phyloP scores from a whole-genome alignment of 2,888 invertebrate genomes.

The Himalopsyche anomala region DNA sequence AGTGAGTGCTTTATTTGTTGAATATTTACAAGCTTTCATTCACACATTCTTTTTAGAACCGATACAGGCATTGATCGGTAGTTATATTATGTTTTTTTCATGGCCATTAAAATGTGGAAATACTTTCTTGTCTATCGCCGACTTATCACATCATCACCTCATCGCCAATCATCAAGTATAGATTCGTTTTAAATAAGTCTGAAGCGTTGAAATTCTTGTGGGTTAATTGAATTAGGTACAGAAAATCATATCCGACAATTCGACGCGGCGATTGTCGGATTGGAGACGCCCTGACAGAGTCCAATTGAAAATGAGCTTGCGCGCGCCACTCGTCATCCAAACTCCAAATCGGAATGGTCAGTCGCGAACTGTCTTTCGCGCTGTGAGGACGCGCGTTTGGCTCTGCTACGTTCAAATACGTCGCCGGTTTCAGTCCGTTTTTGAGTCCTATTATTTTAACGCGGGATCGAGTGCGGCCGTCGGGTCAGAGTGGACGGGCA shows the following conservation, averaged over 20 bases:
- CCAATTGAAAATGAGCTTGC: neutral
- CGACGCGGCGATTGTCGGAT: conserved; percentile 7
- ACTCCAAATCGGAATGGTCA: conserved; percentile 24
- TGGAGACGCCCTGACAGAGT: conserved; percentile 1
- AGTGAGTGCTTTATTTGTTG: no score
- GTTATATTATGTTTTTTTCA: no score
- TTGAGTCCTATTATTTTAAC: conserved; percentile 7
- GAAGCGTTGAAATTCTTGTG: no score
- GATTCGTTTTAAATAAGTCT: no score
- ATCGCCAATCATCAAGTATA: no score
- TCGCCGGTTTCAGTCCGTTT: conserved; percentile 15
- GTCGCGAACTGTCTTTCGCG: conserved; percentile 49
- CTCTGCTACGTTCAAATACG: neutral
- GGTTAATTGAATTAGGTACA: no score
- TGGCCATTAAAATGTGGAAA: no score
- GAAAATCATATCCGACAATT: conserved; percentile 6
- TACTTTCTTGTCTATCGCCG: no score
- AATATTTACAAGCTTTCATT: no score
- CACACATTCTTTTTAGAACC: no score
- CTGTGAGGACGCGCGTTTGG: neutral
- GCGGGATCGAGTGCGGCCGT: conserved; percentile 23
- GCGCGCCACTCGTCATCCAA: conserved; percentile 29
- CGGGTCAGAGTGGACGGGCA: neutral
- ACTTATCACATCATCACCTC: no score
- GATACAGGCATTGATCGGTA: no score